These are phyloP conservation scores for Pteropus rufus DNA, from an alignment of 2,797 vertebrate species.

Conservation along the genomic window DNA sequence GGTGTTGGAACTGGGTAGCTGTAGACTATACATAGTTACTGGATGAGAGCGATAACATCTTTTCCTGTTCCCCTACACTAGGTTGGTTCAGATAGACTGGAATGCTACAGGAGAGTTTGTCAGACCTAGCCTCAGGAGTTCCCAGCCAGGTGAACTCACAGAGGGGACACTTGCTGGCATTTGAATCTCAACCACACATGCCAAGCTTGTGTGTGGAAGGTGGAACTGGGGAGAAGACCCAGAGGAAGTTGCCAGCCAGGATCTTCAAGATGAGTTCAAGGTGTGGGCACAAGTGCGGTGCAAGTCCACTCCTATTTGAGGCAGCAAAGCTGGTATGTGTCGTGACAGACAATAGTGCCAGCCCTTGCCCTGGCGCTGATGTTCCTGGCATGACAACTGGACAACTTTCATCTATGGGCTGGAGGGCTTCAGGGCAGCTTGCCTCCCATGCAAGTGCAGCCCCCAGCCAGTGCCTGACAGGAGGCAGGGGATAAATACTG, in stretches of 20 bases:
- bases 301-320: background rate
- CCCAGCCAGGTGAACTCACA: background rate
- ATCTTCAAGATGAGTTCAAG: background rate
- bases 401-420: background rate
- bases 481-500: background rate
- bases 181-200: background rate
- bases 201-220: background rate
- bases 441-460: background rate
- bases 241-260: background rate
- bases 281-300: background rate
- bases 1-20: background rate
- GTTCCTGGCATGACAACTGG: background rate
- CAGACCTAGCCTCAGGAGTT: background rate
- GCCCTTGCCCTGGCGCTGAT: accelerated
- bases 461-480: accelerated
- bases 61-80: accelerated
- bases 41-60: background rate
- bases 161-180: background rate
- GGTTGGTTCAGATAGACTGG: background rate
- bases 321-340: accelerated
- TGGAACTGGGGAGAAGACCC: background rate
- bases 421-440: background rate
- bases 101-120: background rate
- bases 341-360: background rate
- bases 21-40: background rate